phyloP scores from a whole-genome alignment of 2,888 invertebrate species.

The Ochropleura plecta region DNA sequence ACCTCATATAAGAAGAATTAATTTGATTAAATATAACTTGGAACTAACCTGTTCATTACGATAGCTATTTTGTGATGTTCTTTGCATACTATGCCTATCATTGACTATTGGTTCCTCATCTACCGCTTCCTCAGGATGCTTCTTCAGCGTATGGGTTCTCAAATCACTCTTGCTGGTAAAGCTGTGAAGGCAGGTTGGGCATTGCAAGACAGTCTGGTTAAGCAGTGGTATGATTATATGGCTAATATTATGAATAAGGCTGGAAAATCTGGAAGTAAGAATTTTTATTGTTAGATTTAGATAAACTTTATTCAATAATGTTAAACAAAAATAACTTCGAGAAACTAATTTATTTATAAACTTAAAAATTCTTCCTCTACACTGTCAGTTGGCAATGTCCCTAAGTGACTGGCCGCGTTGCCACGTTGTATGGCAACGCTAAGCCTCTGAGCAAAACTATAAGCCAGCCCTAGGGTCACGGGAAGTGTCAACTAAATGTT shows the following conservation, averaged over 20 bases:
- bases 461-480: too few relatives aligned
- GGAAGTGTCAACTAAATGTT: too few relatives aligned
- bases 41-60: background rate
- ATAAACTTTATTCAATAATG: too few relatives aligned
- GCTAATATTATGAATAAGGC: conserved; percentile 70
- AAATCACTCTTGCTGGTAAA: conserved; percentile 68
- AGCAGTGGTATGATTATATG: conserved; percentile 78
- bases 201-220: conserved; percentile 64
- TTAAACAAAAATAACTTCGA: too few relatives aligned
- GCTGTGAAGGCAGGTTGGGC: conserved; percentile 64
- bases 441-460: too few relatives aligned
- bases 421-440: too few relatives aligned
- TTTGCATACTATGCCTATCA: background rate
- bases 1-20: background rate
- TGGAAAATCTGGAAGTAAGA: conserved; percentile 69
- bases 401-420: too few relatives aligned
- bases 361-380: too few relatives aligned
- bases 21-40: background rate
- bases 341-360: too few relatives aligned
- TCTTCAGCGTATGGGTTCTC: conserved; percentile 55
- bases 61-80: background rate
- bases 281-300: background rate
- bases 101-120: conserved; percentile 19
- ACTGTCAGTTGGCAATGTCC: too few relatives aligned
- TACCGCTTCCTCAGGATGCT: conserved; percentile 49